Conservation (phyloP, 2,113 vertebrate species). For the Ictalurus furcatus region DNA sequence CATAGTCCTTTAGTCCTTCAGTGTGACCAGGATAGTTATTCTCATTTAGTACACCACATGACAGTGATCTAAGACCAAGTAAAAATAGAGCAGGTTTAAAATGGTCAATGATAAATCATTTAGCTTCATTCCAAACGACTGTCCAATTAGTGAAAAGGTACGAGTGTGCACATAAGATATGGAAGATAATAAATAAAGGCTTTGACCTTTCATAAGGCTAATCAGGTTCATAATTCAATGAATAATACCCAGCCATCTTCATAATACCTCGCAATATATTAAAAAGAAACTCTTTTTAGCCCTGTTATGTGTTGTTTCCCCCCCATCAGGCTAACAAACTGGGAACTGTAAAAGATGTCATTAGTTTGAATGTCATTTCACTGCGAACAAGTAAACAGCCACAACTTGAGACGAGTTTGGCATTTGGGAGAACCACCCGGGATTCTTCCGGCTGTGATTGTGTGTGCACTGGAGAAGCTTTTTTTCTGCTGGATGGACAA, state of each 20-base stretch:
- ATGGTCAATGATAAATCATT: conserved; percentile 42
- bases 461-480: conserved; percentile 45
- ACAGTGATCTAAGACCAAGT: conserved; percentile 34
- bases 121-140: conserved; percentile 27
- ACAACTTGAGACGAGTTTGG: conserved; percentile 66
- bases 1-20: conserved; percentile 18
- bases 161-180: conserved; percentile 28
- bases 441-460: conserved; percentile 45
- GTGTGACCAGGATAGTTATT: conserved; percentile 17
- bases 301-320: neutral
- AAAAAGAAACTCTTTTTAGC: neutral
- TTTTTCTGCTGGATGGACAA: conserved; percentile 44
- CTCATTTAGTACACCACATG: conserved; percentile 27
- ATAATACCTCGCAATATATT: neutral
- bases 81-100: conserved; percentile 42
- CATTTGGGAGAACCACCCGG: conserved; percentile 68
- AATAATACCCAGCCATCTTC: conserved; percentile 14
- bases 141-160: conserved; percentile 41
- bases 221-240: conserved; percentile 41
- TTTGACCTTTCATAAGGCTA: conserved; percentile 20
- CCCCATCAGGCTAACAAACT: conserved; percentile 54
- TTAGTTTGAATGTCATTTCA: conserved; percentile 66
- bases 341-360: conserved; percentile 67
- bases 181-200: conserved; percentile 46
- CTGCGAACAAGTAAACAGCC: conserved; percentile 58